Evolutionary conservation across 2,888 invertebrate species (phyloP), one percentile per base, ranked within the genome.

Genomic region (Parnassius mnemosyne): DNA sequence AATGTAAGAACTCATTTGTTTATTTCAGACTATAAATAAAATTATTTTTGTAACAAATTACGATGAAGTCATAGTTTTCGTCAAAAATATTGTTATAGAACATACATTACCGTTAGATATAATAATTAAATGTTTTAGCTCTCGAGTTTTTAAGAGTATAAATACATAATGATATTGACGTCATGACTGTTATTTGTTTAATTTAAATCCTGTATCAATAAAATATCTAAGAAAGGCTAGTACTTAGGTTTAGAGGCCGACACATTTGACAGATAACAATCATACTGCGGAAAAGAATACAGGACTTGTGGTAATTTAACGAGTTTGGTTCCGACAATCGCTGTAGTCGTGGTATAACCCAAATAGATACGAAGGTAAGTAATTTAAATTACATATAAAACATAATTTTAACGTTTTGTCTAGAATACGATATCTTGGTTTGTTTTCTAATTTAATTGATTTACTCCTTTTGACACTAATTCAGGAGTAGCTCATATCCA

Each of bases 11-110:
- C 61, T 68, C 65, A 71, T 74, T 69, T 70, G 65, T 75, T 77
- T 66, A 71, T 72, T 80, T 75, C 73, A 71, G 71, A 74, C 73
- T 72, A 74, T 75, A 77, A 81, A 81, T 77, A 72, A 79, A 86
- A 80, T 80, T 88, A 89, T 89, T 89, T 89, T 89, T 89, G 79
- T 89, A 89, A 84, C 74, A 76, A 80, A 79, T 79, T 78, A 74
- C 65, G 71, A 73, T 11, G 75, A 72, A 75, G 71, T 77, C 69
- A 71, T 67, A 71, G 68, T 52, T 47, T 67, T 66, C 69, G 72
- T 74, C 76, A 71, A 73, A 78, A 78, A 71, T 76, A 80, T 84
- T 84, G 83, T 84, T 83, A 68, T 79, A 74, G 66, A 59, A 58
- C 60, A 77, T 77, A 75, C 72, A 76, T 78, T 78, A 78, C 80